Conservation (phyloP, 2,113 vertebrate species). For the Alethe castanea region DNA sequence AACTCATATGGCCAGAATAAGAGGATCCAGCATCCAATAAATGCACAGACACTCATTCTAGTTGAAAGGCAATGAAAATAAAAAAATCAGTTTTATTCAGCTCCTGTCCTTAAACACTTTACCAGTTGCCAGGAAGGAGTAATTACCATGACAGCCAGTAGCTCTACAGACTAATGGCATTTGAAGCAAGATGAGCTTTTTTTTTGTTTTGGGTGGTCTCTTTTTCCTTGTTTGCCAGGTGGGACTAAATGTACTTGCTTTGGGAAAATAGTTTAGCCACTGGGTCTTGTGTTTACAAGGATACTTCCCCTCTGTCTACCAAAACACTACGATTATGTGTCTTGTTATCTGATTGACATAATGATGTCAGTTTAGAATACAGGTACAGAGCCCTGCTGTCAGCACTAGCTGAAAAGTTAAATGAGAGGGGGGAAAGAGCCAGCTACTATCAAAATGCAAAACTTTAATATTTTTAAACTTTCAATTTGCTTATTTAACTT, state of each 20-base stretch:
- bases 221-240: neutral
- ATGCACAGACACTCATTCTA: neutral
- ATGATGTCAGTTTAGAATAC: neutral
- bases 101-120: neutral
- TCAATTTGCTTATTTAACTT: neutral
- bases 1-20: neutral
- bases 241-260: neutral
- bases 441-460: neutral
- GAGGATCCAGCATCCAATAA: neutral
- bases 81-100: neutral
- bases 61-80: neutral
- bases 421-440: neutral
- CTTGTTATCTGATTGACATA: neutral
- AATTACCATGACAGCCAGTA: neutral
- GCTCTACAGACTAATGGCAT: neutral
- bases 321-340: rapidly evolving
- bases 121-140: neutral
- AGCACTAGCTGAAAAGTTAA: neutral
- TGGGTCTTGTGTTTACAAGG: neutral
- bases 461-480: neutral
- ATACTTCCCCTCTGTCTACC: neutral
- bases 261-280: neutral
- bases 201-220: neutral
- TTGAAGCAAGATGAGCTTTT: neutral
- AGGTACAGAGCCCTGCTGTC: neutral